Percentiles rank a stretch among this genome's conserved stretches.
Conservation (phyloP, 2,888 invertebrate genomes). For the Alsophila aescularia region DNA sequence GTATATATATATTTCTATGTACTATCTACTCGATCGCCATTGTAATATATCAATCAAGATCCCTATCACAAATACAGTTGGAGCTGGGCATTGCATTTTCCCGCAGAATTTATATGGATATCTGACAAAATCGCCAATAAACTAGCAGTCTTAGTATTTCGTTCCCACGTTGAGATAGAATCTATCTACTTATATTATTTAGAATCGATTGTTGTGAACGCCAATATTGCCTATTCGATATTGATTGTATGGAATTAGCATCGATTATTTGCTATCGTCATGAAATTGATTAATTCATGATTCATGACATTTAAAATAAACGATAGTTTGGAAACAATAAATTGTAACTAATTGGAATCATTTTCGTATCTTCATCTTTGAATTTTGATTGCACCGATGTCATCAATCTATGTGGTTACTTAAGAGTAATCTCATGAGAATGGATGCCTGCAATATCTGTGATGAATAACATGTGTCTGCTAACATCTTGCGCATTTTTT, state of each 20-base stretch:
- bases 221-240: constrained; percentile 18
- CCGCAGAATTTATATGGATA: constrained; percentile 62
- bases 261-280: constrained; percentile 12
- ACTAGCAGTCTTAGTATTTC: constrained; percentile 63
- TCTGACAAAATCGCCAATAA: constrained; percentile 62
- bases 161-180: constrained; percentile 61
- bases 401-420: constrained; percentile 11
- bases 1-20: constrained; percentile 43
- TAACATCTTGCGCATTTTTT: constrained; percentile 24
- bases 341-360: not conserved
- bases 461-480: constrained; percentile 21
- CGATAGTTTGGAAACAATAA: not conserved
- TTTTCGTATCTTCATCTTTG: not conserved
- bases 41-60: constrained; percentile 72
- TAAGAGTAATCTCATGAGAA: constrained; percentile 7
- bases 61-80: constrained; percentile 64
- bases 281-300: not conserved
- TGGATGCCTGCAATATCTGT: constrained; percentile 5
- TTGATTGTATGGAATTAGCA: constrained; percentile 21
- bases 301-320: not conserved
- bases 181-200: too few relatives aligned
- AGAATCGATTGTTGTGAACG: constrained; percentile 56
- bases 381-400: not conserved
- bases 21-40: constrained; percentile 50
- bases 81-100: constrained; percentile 63